These are phyloP conservation scores for Ammodytes marinus DNA, from an alignment of 2,113 vertebrate genomes.

Conservation along the genomic window DNA sequence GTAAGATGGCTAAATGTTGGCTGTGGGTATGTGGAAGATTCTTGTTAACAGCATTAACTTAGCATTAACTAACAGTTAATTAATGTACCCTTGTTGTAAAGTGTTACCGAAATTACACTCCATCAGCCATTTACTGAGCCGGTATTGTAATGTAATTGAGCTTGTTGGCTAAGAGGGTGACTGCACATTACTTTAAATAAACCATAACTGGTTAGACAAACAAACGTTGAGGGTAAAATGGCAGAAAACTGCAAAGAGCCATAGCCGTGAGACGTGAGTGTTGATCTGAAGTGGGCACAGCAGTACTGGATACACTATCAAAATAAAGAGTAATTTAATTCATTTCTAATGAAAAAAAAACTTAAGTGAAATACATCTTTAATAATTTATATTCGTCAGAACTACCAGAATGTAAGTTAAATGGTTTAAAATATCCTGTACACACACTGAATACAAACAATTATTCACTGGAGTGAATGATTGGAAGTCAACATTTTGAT, in stretches of 20 bases:
- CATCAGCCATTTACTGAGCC: background rate
- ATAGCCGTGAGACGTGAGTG: too few species aligned
- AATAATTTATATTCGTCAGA: background rate
- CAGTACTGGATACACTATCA: background rate
- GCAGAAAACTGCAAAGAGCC: background rate
- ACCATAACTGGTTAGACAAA: background rate
- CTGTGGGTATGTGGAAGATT: too few species aligned
- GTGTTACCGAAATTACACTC: background rate
- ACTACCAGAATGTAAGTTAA: background rate
- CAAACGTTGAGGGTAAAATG: background rate
- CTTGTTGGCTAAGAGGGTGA: background rate
- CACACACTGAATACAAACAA: background rate
- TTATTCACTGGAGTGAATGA: background rate
- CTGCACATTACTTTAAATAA: background rate
- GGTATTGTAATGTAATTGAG: background rate
- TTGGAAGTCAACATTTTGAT: background rate
- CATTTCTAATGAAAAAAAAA: background rate
- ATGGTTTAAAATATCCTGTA: background rate
- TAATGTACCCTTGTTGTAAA: too few species aligned
- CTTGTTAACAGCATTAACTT: too few species aligned
- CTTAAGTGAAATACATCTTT: background rate
- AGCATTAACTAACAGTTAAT: too few species aligned
- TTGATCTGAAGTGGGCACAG: background rate
- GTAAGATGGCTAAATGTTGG: too few species aligned
- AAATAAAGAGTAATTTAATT: slow-evolving; percentile 5